These are phyloP conservation scores for Prunella fulvescens DNA, from an alignment of 2,113 vertebrate species.

Conservation along the genomic window DNA sequence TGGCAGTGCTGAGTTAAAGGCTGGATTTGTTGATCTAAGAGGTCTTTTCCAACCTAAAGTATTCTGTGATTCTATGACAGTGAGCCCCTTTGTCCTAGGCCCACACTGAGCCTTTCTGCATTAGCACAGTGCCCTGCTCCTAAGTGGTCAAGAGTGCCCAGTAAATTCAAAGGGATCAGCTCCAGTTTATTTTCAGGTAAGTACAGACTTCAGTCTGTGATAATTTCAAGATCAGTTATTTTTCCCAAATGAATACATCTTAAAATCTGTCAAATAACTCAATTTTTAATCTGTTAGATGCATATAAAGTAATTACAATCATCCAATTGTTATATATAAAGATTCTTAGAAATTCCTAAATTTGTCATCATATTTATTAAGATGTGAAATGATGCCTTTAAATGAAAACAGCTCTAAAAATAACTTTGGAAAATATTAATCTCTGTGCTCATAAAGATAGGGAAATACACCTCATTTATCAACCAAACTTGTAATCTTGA, in stretches of 20 bases:
- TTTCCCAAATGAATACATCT: background rate
- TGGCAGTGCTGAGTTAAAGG: background rate
- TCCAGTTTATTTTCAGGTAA: background rate
- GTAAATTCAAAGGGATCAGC: background rate
- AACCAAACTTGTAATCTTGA: background rate
- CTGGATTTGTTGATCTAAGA: background rate
- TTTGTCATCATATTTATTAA: background rate
- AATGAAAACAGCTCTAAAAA: background rate
- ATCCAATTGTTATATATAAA: background rate
- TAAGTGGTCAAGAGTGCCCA: fast-evolving
- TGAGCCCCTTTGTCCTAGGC: background rate
- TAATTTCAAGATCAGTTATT: background rate
- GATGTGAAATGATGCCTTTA: background rate
- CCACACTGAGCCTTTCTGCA: background rate
- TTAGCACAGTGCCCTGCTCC: too few relatives aligned
- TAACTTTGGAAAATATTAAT: background rate
- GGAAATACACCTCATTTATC: background rate
- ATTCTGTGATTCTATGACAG: background rate
- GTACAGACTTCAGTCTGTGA: fast-evolving
- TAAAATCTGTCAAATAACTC: background rate
- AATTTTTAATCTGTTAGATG: background rate
- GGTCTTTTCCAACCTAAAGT: background rate
- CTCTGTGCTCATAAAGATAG: background rate
- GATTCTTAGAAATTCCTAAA: background rate
- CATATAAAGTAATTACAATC: background rate